Conservation (phyloP, 1,140 invertebrate species). For the Proales similis region DNA sequence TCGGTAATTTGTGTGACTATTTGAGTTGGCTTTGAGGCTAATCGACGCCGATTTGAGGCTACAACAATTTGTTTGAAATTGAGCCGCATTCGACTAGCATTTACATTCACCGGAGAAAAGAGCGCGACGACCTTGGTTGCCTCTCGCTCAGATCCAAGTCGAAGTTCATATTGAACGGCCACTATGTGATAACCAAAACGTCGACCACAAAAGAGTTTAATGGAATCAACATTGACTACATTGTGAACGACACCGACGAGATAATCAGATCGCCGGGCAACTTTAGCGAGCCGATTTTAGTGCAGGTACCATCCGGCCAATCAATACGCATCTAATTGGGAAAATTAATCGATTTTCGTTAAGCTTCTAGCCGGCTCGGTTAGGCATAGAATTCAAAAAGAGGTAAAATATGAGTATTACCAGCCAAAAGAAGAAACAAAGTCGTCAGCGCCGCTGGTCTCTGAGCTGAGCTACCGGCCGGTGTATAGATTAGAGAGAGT, state of each 20-base stretch:
- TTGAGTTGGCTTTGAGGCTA: neutral
- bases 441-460: too few relatives aligned
- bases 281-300: slow-evolving; percentile 18
- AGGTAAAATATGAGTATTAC: too few relatives aligned
- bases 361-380: slow-evolving; percentile 10
- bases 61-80: slow-evolving; percentile 6
- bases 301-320: slow-evolving; percentile 9
- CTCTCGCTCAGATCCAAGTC: slow-evolving; percentile 12
- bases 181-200: slow-evolving; percentile 32
- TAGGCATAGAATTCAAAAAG: too few relatives aligned
- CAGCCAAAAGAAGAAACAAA: too few relatives aligned
- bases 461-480: too few relatives aligned
- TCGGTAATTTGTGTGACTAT: too few relatives aligned
- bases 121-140: slow-evolving; percentile 22
- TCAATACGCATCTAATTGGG: neutral
- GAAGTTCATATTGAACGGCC: slow-evolving; percentile 3
- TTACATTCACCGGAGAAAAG: neutral
- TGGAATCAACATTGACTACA: slow-evolving; percentile 30
- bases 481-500: too few relatives aligned
- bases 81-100: slow-evolving; percentile 19
- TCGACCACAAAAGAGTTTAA: slow-evolving; percentile 16
- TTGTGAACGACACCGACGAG: slow-evolving; percentile 35
- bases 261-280: slow-evolving; percentile 31
- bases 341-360: neutral
- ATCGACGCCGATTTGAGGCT: slow-evolving; percentile 1